Percentiles rank a stretch among this genome's conserved stretches.
Conservation (phyloP, 2,888 invertebrate genomes). For the Sipha maydis region DNA sequence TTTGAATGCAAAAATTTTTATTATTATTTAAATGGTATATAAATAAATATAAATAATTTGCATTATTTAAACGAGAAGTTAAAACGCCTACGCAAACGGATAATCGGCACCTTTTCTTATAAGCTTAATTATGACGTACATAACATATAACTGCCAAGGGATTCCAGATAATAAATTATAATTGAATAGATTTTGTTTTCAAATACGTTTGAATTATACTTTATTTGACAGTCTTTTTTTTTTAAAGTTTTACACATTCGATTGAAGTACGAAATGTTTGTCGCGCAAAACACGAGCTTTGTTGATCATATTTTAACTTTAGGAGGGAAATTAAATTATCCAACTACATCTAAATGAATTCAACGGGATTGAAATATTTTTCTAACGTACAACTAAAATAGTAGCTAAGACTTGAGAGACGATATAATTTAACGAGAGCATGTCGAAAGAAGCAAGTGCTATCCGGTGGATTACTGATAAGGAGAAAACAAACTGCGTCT, state of each 20-base stretch:
- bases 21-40: background rate
- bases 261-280: background rate
- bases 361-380: too few species aligned
- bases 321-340: too few species aligned
- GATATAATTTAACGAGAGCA: too few species aligned
- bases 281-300: background rate
- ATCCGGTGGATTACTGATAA: too few species aligned
- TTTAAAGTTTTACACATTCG: background rate
- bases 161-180: background rate
- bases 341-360: too few species aligned
- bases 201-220: background rate
- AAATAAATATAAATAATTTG: background rate
- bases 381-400: too few species aligned
- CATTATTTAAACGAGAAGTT: background rate
- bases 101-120: background rate
- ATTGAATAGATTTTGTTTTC: background rate
- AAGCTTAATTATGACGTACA: background rate
- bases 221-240: background rate
- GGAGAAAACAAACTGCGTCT: too few species aligned
- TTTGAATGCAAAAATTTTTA: too few species aligned
- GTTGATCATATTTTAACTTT: background rate
- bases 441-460: too few species aligned
- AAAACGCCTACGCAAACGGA: background rate
- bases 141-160: background rate
- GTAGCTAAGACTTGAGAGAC: too few species aligned